Evolutionary conservation across 1,140 invertebrate species (phyloP).

Genomic region (Goniozus legneri): DNA sequence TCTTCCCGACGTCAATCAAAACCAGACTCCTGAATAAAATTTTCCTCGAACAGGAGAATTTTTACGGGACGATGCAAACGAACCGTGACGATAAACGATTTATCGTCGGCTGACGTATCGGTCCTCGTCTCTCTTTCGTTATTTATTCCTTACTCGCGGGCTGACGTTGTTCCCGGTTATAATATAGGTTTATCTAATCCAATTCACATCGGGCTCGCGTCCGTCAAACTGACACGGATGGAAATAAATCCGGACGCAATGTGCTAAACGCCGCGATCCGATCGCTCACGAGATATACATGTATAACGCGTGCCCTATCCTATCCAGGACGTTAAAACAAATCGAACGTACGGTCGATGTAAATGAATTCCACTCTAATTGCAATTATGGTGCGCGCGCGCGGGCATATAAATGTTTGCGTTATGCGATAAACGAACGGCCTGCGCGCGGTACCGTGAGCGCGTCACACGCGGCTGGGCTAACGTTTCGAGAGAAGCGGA

Average conservation of each 20-base stretch:
- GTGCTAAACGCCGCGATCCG: neutral
- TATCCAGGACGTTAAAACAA: constrained; percentile 19
- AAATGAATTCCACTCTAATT: constrained; percentile 37
- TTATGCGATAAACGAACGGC: constrained; percentile 27
- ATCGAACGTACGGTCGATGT: constrained; percentile 33
- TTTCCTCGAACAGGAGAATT: too few relatives aligned
- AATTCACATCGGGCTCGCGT: constrained; percentile 23
- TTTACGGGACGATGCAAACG: too few relatives aligned
- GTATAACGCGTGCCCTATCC: constrained; percentile 25
- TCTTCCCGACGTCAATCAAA: too few relatives aligned
- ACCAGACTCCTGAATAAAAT: too few relatives aligned
- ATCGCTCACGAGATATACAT: constrained; percentile 1
- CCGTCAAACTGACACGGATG: constrained; percentile 22
- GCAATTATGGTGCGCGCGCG: constrained; percentile 30
- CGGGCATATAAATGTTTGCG: constrained; percentile 27
- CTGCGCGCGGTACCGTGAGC: neutral
- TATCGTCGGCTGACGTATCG: too few relatives aligned
- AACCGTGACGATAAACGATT: too few relatives aligned
- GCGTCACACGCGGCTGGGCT: constrained; percentile 20
- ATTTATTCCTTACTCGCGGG: too few relatives aligned
- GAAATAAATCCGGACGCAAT: constrained; percentile 32
- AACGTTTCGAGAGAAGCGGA: too few relatives aligned
- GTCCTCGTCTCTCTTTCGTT: too few relatives aligned
- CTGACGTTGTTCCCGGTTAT: too few relatives aligned
- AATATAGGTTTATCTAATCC: constrained; percentile 22